Conservation (phyloP, 2,113 vertebrate genomes). For the Gasterosteus aculeatus region DNA sequence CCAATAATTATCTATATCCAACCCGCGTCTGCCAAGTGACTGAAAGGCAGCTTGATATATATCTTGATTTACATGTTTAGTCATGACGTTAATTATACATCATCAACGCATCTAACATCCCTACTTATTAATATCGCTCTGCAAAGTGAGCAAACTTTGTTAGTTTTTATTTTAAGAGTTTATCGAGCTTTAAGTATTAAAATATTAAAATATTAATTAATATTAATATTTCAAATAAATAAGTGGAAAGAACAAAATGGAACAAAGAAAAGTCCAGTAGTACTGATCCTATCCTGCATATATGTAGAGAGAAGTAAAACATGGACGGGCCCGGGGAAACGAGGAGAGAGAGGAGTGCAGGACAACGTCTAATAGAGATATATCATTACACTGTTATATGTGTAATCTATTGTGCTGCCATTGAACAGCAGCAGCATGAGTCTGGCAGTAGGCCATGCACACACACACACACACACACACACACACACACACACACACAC, state of each 20-base stretch:
- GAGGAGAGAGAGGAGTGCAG: slow-evolving; percentile 18
- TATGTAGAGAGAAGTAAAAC: slow-evolving; percentile 8
- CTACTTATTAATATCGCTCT: not conserved
- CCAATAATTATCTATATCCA: not conserved
- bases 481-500: slow-evolving; percentile 38
- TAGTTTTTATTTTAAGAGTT: not conserved
- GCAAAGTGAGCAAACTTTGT: not conserved
- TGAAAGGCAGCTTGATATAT: not conserved
- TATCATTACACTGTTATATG: slow-evolving; percentile 75
- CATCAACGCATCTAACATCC: not conserved
- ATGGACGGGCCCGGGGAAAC: not conserved
- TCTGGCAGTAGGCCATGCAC: slow-evolving; percentile 64
- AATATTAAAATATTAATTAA: no score
- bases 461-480: slow-evolving; percentile 40
- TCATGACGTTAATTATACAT: not conserved
- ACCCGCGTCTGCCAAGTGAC: not conserved
- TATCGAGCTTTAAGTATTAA: not conserved
- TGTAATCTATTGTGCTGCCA: slow-evolving; percentile 72
- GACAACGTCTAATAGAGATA: slow-evolving; percentile 63
- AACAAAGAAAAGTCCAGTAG: not conserved
- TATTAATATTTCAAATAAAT: not conserved
- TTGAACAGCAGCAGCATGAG: slow-evolving; percentile 68
- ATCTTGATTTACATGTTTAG: not conserved
- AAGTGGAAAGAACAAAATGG: not conserved
- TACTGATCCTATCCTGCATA: not conserved